These are phyloP conservation scores for Ptychoptera albimana DNA, from an alignment of 2,888 invertebrate species.

Conservation along the genomic window DNA sequence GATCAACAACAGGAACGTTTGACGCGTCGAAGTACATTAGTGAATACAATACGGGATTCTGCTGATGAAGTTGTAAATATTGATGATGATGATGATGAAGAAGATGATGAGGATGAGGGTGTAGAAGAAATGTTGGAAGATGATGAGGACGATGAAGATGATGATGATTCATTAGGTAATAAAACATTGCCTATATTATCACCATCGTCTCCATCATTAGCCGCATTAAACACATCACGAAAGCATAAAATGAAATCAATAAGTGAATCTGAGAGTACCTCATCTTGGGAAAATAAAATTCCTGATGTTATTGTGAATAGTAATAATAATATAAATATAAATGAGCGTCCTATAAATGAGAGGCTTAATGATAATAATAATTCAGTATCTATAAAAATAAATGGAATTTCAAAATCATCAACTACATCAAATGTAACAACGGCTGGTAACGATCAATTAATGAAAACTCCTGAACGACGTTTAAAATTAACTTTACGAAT, in stretches of 20 bases:
- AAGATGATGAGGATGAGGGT: no score
- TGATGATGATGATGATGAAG: no score
- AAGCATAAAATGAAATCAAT: constrained; percentile 11
- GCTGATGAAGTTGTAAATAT: no score
- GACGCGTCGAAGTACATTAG: no score
- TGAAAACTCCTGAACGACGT: constrained; percentile 32
- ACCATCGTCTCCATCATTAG: no score
- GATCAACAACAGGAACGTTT: no score
- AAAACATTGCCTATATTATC: no score
- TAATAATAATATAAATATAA: not conserved
- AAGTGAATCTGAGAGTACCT: constrained; percentile 17
- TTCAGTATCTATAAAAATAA: not conserved
- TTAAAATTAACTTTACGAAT: constrained; percentile 69
- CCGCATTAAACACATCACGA: not conserved
- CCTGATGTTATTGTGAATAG: constrained; percentile 11
- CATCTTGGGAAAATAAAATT: constrained; percentile 18
- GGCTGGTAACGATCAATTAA: constrained; percentile 4
- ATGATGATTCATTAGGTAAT: no score
- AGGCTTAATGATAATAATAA: constrained; percentile 1
- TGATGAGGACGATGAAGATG: no score
- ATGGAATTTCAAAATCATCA: not conserved
- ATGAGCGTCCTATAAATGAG: not conserved
- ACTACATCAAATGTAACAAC: not conserved
- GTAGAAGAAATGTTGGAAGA: no score
- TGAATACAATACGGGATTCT: no score